Base-by-base conservation (phyloP, 2,888 invertebrate species). In the Altica lythri region DNA sequence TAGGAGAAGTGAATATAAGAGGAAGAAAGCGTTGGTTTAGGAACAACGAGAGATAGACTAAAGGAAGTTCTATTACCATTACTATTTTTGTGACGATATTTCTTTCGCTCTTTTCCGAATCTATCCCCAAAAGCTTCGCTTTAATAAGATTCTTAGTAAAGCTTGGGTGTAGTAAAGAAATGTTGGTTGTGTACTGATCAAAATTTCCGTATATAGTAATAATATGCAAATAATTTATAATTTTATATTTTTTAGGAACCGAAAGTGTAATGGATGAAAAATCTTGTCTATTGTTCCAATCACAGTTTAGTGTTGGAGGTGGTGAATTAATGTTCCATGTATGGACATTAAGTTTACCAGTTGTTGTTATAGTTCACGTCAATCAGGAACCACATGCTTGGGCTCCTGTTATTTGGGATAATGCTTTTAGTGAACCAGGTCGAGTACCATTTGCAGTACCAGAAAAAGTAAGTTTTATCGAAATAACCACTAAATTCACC, bases 321-420 rank as follows among this genome's bases (percentile, higher is more conserved):
- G 92, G 92, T 0, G 92, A 93, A 72, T 77, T 94, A 0, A 68
- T 72, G 68, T 72, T 70, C 4, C 73, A 89, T 83, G 91, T 92
- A 47, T 93, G 97, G 97, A 97, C 97, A 0, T 79, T 99, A 8
- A 98, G 98, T 1, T 79, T 99, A 52, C 99, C 99, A 0, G 95
- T 98, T 30, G 98, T 99, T 49, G 98, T 99, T 17, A 98, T 98
- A 43, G 98, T 99, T 0, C 99, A 99, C 76, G 98, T 98, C 0
- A 98, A 98, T 77, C 99, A 99, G 76, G 98, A 99, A 77, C 96
- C 98, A 2, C 96, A 98, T 75, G 98, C 99, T 4, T 94, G 95
- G 90, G 98, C 98, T 0, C 98, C 98, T 0, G 95, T 98, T 12
- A 93, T 98, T 0, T 99, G 99, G 99, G 98, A 99, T 77, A 97